Evolutionary conservation across 1,140 invertebrate genomes (phyloP), one percentile per base, ranked within the genome.

Genomic region (Planococcus citri): DNA sequence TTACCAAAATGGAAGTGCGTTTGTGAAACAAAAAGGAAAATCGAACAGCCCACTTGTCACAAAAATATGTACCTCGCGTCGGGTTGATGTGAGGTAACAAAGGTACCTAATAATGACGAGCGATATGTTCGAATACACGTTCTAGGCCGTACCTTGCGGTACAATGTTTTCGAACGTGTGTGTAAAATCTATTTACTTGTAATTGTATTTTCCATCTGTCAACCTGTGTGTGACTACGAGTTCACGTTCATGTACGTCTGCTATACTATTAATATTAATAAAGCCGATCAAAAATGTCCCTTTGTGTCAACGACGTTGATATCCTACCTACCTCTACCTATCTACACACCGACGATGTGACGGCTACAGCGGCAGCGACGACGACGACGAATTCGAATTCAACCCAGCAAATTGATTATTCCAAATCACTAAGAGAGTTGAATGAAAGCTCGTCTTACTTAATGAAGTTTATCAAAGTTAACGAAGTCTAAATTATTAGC

Each of bases 61-160:
- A 33, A 33, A 33, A 33, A 33, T 6, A n/a, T n/a, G n/a, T n/a
- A 33, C 29, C 29, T 33, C 29, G 29, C 4, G 29, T n/a, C n/a
- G n/a, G 33, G 33, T 8, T 37, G 14, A 14, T 51, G 17, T 20
- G 41, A 51, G 41, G 12, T 51, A 51, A 51, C 41, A 51, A 51
- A 51, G 41, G 17, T 37, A 37, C 6, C 14, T 8, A n/a, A n/a
- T 14, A 51, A 51, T 51, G 41, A 51, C 41, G 41, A 3, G 41
- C 41, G 41, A 51, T 51, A 51, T 51, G 41, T 51, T 51, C 41
- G 41, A 51, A 51, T 51, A 17, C 10, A 51, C 41, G 41, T 51
- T 51, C 41, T 51, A 51, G 41, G 41, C 41, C 41, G 41, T 51
- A 51, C 41, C 41, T 51, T 51, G 41, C 41, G 41, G 41, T 51